Base-by-base conservation (phyloP, 1,140 invertebrate species). In the Pseudomyrmex concolor region DNA sequence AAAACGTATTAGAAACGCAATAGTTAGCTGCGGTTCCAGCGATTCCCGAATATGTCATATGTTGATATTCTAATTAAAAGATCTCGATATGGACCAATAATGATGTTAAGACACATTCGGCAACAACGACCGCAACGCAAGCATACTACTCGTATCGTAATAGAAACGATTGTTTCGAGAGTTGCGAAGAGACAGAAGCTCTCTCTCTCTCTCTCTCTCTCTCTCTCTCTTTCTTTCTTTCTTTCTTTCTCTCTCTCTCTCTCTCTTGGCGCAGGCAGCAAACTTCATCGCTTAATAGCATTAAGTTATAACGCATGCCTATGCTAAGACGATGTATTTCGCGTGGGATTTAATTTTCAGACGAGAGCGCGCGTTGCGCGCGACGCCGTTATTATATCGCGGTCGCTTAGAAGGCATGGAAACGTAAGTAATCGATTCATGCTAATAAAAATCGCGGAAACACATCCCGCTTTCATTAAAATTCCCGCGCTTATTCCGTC, bases 231-330 rank as follows among this genome's bases (percentile, higher is more conserved):
- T 5, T 34, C 34, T 34, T 5, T 34, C 25, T 25, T 2, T 25
- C 3, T 25, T 2, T 25, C n/a, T n/a, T n/a, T n/a, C n/a, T n/a
- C n/a, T n/a, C 25, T 34, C 3, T 34, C 3, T 34, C 25, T 34
- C 25, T 34, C 17, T 45, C 13, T 4, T 10, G 25, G 25, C 48
- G 48, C 9, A 84, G 82, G 68, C 51, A 84, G 62, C 63, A 17
- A 84, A 67, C 82, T 84, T 78, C 73, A 84, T 84, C 82, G 51
- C 63, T 55, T 78, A 78, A 84, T 80, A 60, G 73, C 48, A 84
- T 84, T 84, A 84, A 84, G 73, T 78, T 60, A 73, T 83, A 84
- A 80, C 66, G 54, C 34, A 34, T 34, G 34, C 12, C 43, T 22
- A 45, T 2, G 59, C 15, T 63, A 54, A 82, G 78, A 74, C 70